Conservation (phyloP, 2,113 vertebrate genomes). For the Rallus limicola region DNA sequence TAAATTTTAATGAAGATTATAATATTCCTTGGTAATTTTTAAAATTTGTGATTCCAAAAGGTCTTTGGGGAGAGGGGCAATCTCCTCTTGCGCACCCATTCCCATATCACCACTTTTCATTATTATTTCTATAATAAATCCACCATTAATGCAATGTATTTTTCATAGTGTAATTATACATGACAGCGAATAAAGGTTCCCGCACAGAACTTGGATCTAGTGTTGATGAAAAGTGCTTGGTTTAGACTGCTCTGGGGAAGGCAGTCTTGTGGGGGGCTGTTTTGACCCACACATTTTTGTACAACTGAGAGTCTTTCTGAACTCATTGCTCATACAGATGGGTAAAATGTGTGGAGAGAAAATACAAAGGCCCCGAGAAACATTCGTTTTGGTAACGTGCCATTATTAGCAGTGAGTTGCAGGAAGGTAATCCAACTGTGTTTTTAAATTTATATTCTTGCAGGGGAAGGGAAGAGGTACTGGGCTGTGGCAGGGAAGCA, state of each 20-base stretch:
- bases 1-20: background rate
- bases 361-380: background rate
- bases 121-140: background rate
- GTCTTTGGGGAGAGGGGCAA: background rate
- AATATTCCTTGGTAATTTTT: background rate
- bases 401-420: background rate
- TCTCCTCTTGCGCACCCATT: fast-evolving
- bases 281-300: background rate
- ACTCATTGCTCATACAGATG: background rate
- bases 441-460: background rate
- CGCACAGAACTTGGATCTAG: background rate
- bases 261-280: background rate
- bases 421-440: background rate
- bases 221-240: background rate
- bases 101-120: background rate
- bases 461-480: background rate
- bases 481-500: background rate
- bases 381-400: background rate
- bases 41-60: background rate
- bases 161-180: background rate
- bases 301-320: background rate
- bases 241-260: background rate
- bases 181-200: background rate
- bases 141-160: background rate
- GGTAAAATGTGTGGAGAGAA: background rate